phyloP scores from a whole-genome alignment of 2,888 invertebrate species.

The Mantis religiosa region DNA sequence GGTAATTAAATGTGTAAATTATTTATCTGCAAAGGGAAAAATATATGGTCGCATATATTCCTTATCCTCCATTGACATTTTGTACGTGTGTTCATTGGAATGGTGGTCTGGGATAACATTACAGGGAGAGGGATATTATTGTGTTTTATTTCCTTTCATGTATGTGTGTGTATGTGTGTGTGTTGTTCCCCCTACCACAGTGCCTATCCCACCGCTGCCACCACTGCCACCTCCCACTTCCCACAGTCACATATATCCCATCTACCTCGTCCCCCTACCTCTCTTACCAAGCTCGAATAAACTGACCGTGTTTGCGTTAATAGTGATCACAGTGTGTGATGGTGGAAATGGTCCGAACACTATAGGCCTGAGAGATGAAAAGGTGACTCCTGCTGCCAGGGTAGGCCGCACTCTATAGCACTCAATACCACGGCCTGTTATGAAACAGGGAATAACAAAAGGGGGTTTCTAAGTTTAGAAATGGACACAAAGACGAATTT shows the following conservation, averaged over 20 bases:
- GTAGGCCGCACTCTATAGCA: not conserved
- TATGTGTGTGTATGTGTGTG: not conserved
- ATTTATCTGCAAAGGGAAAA: conserved; percentile 17
- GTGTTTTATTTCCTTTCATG: conserved; percentile 19
- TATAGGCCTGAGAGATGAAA: not conserved
- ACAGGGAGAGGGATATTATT: conserved; percentile 13
- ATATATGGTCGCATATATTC: conserved; percentile 19
- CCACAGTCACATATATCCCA: not conserved
- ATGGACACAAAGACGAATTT: not conserved
- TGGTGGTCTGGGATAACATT: conserved; percentile 17
- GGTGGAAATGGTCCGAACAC: not conserved
- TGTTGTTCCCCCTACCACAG: not conserved
- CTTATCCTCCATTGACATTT: conserved; percentile 19
- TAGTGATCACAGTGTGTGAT: conserved; percentile 10
- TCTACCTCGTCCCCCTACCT: not conserved
- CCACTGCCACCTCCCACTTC: not conserved
- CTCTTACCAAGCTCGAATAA: not conserved
- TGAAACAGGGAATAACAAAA: not conserved
- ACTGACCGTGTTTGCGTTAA: conserved; percentile 10
- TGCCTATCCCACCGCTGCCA: not conserved
- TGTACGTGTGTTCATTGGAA: conserved; percentile 18
- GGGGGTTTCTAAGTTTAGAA: not conserved
- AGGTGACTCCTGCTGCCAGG: not conserved
- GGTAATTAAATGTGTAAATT: conserved; percentile 26
- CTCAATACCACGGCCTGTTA: not conserved